Base-by-base conservation (phyloP, 2,797 vertebrate species). In the Gambelia wislizenii region DNA sequence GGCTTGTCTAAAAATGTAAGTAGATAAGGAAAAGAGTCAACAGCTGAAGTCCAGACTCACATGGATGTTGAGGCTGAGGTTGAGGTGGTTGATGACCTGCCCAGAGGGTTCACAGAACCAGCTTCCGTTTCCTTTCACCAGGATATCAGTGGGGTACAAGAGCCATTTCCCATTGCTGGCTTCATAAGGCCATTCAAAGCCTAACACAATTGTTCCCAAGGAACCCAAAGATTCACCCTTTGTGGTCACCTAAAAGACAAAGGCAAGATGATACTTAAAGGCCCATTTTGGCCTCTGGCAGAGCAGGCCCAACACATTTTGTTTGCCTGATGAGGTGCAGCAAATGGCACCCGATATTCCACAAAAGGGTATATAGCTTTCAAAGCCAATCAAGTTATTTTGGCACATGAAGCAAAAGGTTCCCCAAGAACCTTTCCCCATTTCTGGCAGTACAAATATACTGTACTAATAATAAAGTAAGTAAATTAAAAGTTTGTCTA, bases 141-240 rank as follows among this genome's bases (percentile, higher is more conserved):
- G 87, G 89, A 99, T 98, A 95, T 98, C 97, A 0, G 98, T 98
- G 88, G 98, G 98, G 93, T 99, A 99, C n/a, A 99, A 97, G 87
- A 99, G 96, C 99, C 99, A 99, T 89, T 99, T 99, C 79, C 98
- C 98, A 0, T 98, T 99, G 94, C 94, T 39, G 13, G 98, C 98
- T 96, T 99, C 98, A 14, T 95, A 97, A 2, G 99, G 99, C 99
- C 99, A 99, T 82, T 98, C 95, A 2, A 99, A 97, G 47, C 98
- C 98, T 91, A 99, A 95, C 81, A 97, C 94, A 87, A 99, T 96
- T 27, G 96, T 98, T 81, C 98, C 99, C 95, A 98, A 56, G 72
- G 94, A 54, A 67, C 97, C 96, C 90, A 99, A 96, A 0, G 97
- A 97, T 74, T 98, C 95, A 0, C 96, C 97, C 0, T 76, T 14